Evolutionary conservation across 2,888 invertebrate genomes (phyloP).

Genomic region (Carpatolechia fugitivella): DNA sequence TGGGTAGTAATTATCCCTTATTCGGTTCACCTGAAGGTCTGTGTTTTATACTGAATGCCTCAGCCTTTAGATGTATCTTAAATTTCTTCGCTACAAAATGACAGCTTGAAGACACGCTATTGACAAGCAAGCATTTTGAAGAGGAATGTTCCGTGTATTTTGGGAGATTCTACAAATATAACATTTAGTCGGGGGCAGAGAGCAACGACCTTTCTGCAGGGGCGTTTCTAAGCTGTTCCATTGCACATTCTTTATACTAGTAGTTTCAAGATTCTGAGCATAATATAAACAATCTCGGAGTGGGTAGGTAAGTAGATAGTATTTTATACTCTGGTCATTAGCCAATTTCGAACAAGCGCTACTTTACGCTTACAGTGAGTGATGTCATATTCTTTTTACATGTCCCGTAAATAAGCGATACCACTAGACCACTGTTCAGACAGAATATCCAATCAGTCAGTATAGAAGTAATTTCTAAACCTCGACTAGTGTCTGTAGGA

Average conservation of each 20-base stretch:
- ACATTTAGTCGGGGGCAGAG: conserved; percentile 26
- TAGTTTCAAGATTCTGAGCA: not conserved
- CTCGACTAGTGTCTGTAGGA: no score
- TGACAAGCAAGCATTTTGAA: conserved; percentile 25
- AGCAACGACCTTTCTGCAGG: conserved; percentile 9
- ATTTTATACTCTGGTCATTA: no score
- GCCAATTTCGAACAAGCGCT: no score
- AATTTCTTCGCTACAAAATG: not conserved
- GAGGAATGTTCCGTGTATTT: conserved; percentile 29
- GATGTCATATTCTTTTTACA: no score
- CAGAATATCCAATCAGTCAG: no score
- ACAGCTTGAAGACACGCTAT: conserved; percentile 27
- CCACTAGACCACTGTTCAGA: no score
- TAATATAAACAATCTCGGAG: not conserved
- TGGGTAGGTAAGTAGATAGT: not conserved
- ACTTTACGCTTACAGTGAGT: no score
- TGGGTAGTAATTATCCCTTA: no score
- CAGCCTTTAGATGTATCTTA: not conserved
- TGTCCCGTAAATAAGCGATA: no score
- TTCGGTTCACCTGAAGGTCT: no score
- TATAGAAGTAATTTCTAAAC: no score
- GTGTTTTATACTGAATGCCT: no score
- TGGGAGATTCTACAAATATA: conserved; percentile 41
- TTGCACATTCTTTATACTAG: conserved; percentile 15
- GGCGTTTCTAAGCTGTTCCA: conserved; percentile 14